These are phyloP conservation scores for cattle (Bos taurus) DNA, from an alignment of 2,113 vertebrate genomes.

Conservation along the genomic window ARS-UCD2.0 NC_037329.1:56182501-56183000, in stretches of 20 bases:
- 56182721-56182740: neutral
- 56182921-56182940: slow-evolving; percentile 34
- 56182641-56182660: neutral
- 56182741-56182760: slow-evolving; percentile 29
- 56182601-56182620: neutral
- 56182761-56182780: neutral
- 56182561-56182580: neutral
- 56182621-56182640: neutral
- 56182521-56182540: neutral
- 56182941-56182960: neutral
- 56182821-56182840: slow-evolving; percentile 43
- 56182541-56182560: neutral
- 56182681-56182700: neutral
- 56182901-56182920: slow-evolving; percentile 31
- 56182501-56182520: neutral
- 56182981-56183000: neutral
- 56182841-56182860: slow-evolving; percentile 24
- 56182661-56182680: neutral
- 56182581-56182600: neutral
- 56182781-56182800: neutral
- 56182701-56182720: neutral
- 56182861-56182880: slow-evolving; percentile 13
- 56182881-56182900: neutral
- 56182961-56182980: slow-evolving; percentile 28
- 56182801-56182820: slow-evolving; percentile 25